Evolutionary conservation across 2,797 vertebrate genomes (phyloP), one percentile per base, ranked within the genome.

Genomic region (Scomberomorus guttatus): DNA sequence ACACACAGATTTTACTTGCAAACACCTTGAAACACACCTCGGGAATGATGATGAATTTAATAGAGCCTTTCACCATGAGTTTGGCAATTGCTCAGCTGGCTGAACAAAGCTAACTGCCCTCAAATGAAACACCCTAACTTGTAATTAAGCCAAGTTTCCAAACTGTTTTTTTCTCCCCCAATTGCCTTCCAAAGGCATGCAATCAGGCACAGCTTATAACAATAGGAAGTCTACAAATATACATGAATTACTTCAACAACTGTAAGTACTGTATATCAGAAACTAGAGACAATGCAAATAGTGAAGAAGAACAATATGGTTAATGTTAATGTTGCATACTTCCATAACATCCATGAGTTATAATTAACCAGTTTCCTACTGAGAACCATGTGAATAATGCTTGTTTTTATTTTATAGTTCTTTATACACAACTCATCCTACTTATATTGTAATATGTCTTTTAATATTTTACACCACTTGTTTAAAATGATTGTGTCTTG

Each of bases 121-220:
- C 83, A 84, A 75, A 89, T 81, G 73, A 90, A 89, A 91, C 83
- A 71, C 78, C 74, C 80, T 29, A 46, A 75, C 70, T 81, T 87
- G 70, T 89, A 80, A 84, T 59, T 24, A 72, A 72, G 87, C 87
- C 87, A 90, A 85, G 75, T 87, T 88, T 89, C 89, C 86, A 85
- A 72, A 51, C 70, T 54, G 70, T 48, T 79, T 72, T 74, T 76
- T 37, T 18, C 57, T 79, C 46, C 52, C 64, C 46, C 20, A 25
- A 20, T 68, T 72, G 61, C 56, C 67, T 69, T 82, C 68, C 73
- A 75, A 75, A 67, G 67, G 20, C 72, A 48, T 72, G 57, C 37
- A 59, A 72, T 79, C 37, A 72, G 11, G 10, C 29, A n/a, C 32
- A 42, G 39, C 78, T 57, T 66, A 24, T 54, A 72, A 34, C 72